Evolutionary conservation across 2,888 invertebrate species (phyloP).

Genomic region (Tenthredo scrophulariae): DNA sequence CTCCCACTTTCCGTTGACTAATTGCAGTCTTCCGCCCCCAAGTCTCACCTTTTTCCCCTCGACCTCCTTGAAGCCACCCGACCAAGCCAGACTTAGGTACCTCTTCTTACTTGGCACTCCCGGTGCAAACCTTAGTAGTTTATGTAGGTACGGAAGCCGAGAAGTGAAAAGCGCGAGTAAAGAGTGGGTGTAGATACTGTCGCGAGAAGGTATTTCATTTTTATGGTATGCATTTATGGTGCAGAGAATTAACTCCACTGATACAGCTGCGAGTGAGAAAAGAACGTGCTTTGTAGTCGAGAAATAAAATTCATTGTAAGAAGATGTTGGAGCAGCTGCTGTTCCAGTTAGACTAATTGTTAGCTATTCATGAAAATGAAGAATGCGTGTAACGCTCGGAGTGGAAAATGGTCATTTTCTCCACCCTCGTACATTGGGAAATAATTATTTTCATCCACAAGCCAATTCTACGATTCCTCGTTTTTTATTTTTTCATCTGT

Average conservation of each 20-base stretch:
- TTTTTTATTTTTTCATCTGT: not conserved
- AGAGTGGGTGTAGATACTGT: not conserved
- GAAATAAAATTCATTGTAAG: constrained; percentile 33
- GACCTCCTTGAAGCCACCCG: constrained; percentile 37
- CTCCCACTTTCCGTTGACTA: constrained; percentile 52
- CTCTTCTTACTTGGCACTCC: constrained; percentile 45
- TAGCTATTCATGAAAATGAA: not conserved
- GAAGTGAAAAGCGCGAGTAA: constrained; percentile 25
- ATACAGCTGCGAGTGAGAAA: constrained; percentile 25
- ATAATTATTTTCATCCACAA: not conserved
- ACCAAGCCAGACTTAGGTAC: constrained; percentile 30
- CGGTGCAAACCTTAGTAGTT: constrained; percentile 23
- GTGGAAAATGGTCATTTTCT: not conserved
- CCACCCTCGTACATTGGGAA: not conserved
- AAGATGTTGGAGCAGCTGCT: constrained; percentile 23
- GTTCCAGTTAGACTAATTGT: constrained; percentile 6
- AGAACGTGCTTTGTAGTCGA: constrained; percentile 44
- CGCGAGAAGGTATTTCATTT: constrained; percentile 35
- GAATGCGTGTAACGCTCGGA: not conserved
- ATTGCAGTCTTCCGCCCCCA: constrained; percentile 47
- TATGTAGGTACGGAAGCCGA: constrained; percentile 23
- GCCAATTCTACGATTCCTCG: not conserved
- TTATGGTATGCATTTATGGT: constrained; percentile 41
- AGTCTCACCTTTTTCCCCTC: constrained; percentile 31
- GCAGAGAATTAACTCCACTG: constrained; percentile 21